Base-by-base conservation (phyloP, 2,888 invertebrate species). In the Melieria crassipennis region DNA sequence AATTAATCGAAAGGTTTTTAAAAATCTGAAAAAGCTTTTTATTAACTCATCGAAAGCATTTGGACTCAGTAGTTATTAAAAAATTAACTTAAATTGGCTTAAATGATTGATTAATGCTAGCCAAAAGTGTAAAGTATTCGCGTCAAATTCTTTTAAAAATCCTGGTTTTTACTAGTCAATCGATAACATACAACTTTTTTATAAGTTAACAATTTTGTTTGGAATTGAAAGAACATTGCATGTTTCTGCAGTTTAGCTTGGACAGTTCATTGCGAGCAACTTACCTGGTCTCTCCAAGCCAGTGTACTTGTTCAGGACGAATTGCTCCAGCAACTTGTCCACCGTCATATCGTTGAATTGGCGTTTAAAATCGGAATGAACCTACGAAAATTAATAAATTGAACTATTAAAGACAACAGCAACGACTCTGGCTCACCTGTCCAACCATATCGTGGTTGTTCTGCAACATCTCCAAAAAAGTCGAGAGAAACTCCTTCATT, bases 401-500 rank as follows among this genome's bases (percentile, higher is more conserved):
- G 16, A 70, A 58, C 46, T 43, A 56, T 52, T 43, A 9, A 57
- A 58, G 60, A 30, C 60, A 67, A 67, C 4, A 64, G 46, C 43
- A 48, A 6, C 45, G 10, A 62, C 1, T 71, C 43, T 66, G 7
- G 55, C 43, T 79, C 82, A 90, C 90, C 87, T 94, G 93, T 56
- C 96, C 97, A 87, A 97, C 93, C 83, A 95, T 91, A 80, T 94
- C 94, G 87, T 97, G 96, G 84, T 96, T 95, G 83, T 92, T 92
- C 83, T 97, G 95, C 79, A 96, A 90, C 75, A 96, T 91, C 82
- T 95, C 93, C 73, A 94, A 92, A 87, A 97, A 98, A 5, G 92
- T 92, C 80, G 94, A 94, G 56, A 98, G 90, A 89, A 98, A 98
- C 81, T 96, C 95, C 84, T 96, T 96, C 97, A 98, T 97, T 86